Evolutionary conservation across 2,888 invertebrate genomes (phyloP).

Genomic region (Athrips mouffetella): DNA sequence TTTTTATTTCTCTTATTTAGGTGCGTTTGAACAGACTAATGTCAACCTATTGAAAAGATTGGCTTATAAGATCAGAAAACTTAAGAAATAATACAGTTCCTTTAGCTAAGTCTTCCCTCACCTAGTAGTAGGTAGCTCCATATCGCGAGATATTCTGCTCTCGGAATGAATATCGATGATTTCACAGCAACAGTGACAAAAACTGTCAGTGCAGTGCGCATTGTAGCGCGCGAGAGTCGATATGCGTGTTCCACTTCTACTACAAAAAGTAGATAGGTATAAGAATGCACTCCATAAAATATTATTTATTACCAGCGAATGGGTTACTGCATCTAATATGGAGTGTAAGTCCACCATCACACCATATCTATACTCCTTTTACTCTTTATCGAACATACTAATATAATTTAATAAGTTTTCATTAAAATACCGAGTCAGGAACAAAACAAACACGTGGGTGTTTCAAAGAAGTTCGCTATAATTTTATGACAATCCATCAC

Average conservation of each 20-base stretch:
- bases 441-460: not conserved
- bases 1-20: no score
- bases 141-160: conserved; percentile 25
- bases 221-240: conserved; percentile 6
- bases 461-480: not conserved
- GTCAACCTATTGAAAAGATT: no score
- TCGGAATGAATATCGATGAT: conserved; percentile 42
- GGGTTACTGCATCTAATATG: not conserved
- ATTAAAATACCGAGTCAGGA: not conserved
- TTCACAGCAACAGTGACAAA: conserved; percentile 40
- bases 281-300: conserved; percentile 5
- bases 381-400: no score
- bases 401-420: no score
- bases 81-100: no score
- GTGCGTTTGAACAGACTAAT: no score
- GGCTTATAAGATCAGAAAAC: no score
- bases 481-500: conserved; percentile 5
- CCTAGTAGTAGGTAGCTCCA: conserved; percentile 11
- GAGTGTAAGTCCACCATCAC: not conserved
- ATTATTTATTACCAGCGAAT: conserved; percentile 6
- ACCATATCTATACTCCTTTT: not conserved
- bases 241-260: conserved; percentile 2
- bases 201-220: conserved; percentile 23
- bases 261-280: not conserved
- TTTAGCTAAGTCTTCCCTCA: no score